A percentile compares a stretch with the other conserved stretches of the same genome.
These are phyloP conservation scores for Notodonta ziczac DNA, from an alignment of 2,888 invertebrate species.

Conservation along the genomic window DNA sequence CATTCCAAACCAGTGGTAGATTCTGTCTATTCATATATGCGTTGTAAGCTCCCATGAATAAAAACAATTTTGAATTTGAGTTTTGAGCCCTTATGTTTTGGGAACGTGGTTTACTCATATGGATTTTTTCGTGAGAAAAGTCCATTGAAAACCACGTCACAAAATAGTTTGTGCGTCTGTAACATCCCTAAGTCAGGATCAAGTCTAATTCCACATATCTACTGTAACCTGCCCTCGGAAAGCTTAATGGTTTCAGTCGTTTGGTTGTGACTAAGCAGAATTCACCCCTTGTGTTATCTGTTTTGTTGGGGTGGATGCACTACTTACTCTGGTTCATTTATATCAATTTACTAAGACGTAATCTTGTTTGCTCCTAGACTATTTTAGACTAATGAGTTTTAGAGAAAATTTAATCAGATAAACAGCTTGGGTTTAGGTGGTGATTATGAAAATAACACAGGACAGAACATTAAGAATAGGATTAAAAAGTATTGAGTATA, in stretches of 20 bases:
- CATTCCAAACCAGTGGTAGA: too few species aligned
- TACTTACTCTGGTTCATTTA: constrained; percentile 18
- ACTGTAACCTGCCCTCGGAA: constrained; percentile 10
- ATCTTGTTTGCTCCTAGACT: constrained; percentile 18
- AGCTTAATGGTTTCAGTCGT: constrained; percentile 22
- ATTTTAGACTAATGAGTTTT: not conserved
- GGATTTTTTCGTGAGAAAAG: too few species aligned
- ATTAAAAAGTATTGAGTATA: too few species aligned
- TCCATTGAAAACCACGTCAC: too few species aligned
- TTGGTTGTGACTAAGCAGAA: constrained; percentile 24
- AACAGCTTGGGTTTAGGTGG: not conserved
- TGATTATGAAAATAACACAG: too few species aligned
- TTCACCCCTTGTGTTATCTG: constrained; percentile 12
- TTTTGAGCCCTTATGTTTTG: too few species aligned
- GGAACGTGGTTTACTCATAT: too few species aligned
- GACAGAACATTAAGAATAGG: too few species aligned
- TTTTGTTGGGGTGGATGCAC: constrained; percentile 20
- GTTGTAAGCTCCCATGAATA: too few species aligned
- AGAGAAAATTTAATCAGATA: not conserved
- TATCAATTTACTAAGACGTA: constrained; percentile 25
- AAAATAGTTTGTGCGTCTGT: not conserved
- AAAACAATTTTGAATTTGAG: too few species aligned
- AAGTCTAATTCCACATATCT: constrained; percentile 17
- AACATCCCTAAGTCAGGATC: constrained; percentile 3
- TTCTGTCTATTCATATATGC: too few species aligned